Evolutionary conservation across 2,113 vertebrate genomes (phyloP).

Genomic region (Zeus faber): DNA sequence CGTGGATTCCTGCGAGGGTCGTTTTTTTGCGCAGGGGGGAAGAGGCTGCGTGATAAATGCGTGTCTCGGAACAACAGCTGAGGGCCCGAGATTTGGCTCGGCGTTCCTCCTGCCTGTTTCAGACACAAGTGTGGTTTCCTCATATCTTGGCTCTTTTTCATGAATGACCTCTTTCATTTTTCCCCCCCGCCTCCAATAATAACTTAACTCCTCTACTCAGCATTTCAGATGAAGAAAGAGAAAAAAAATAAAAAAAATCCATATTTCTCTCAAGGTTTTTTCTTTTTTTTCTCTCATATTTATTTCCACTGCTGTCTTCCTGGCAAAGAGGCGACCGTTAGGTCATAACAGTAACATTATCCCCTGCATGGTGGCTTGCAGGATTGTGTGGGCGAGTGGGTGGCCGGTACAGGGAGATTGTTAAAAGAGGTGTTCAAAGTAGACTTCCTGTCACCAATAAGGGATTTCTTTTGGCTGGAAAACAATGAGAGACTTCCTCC

Average conservation of each 20-base stretch:
- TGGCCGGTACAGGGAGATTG: conserved; percentile 3
- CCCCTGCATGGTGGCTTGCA: conserved; percentile 41
- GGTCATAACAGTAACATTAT: conserved; percentile 63
- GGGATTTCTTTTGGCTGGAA: conserved; percentile 25
- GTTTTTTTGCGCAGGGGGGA: conserved; percentile 57
- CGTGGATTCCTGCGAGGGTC: conserved; percentile 49
- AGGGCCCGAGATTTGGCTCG: conserved; percentile 65
- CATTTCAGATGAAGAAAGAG: conserved; percentile 53
- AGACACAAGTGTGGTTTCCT: conserved; percentile 78
- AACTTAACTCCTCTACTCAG: conserved; percentile 72
- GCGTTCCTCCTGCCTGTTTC: conserved; percentile 66
- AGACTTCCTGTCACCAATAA: conserved; percentile 19
- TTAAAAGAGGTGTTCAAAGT: conserved; percentile 39
- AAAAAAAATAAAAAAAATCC: conserved; percentile 31
- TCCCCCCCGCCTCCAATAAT: conserved; percentile 60
- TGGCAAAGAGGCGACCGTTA: conserved; percentile 51
- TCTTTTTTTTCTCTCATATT: conserved; percentile 56
- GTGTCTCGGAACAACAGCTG: conserved; percentile 78
- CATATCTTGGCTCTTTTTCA: conserved; percentile 76
- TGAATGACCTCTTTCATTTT: conserved; percentile 77
- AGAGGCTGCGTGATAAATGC: conserved; percentile 76
- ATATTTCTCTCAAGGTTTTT: conserved; percentile 45
- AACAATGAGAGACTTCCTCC: conserved; percentile 18
- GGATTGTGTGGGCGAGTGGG: conserved; percentile 40
- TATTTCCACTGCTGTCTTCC: conserved; percentile 68